phyloP scores from a whole-genome alignment of 2,797 vertebrate genomes.

The Zalophus californianus region DNA sequence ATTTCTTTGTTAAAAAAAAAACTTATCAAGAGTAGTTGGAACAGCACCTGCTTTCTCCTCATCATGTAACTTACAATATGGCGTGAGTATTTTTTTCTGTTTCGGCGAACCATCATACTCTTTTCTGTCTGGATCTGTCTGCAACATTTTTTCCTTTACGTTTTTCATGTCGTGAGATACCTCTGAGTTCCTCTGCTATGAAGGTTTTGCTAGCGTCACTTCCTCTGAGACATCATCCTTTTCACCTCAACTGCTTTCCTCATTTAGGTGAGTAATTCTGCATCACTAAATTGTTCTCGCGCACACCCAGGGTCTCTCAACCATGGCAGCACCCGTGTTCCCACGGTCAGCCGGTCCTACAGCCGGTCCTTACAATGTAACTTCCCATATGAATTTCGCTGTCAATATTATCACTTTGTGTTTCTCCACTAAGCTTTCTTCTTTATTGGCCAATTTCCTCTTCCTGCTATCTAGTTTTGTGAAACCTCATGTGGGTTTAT shows the following conservation, averaged over 20 bases:
- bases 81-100: not conserved
- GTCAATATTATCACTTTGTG: not conserved
- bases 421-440: not conserved
- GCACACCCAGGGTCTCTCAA: not conserved
- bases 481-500: not conserved
- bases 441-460: slow-evolving; percentile 13
- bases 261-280: not conserved
- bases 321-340: accelerated
- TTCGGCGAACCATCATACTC: not conserved
- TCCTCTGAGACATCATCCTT: not conserved
- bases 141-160: not conserved
- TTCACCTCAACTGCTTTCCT: not conserved
- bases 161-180: not conserved
- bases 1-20: not conserved
- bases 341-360: accelerated
- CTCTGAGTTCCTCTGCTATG: not conserved
- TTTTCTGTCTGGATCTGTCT: not conserved
- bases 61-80: not conserved
- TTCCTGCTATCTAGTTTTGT: not conserved
- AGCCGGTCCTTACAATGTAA: no score
- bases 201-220: not conserved
- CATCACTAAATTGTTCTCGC: no score
- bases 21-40: not conserved
- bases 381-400: not conserved
- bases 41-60: not conserved